phyloP scores from a whole-genome alignment of 2,113 vertebrate species.

The Otocyon megalotis region DNA sequence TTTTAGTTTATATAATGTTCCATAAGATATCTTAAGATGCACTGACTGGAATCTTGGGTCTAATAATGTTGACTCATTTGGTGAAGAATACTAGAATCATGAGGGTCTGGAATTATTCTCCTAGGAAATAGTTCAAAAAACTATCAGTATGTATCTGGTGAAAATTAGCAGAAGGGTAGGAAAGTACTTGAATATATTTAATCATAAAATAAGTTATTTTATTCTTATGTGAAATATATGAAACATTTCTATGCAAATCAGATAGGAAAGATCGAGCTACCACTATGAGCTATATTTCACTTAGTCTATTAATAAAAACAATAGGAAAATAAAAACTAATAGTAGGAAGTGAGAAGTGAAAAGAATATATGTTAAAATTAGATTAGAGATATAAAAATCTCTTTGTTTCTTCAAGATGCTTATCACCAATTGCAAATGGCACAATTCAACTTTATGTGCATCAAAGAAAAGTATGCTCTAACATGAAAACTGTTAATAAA shows the following conservation, averaged over 20 bases:
- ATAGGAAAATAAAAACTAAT: conserved; percentile 17
- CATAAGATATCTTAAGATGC: background rate
- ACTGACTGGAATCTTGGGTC: background rate
- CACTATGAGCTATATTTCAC: background rate
- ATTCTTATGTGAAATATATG: background rate
- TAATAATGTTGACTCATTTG: background rate
- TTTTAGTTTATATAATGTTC: conserved; percentile 15
- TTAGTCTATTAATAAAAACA: background rate
- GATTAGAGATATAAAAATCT: background rate
- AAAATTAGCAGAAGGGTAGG: background rate
- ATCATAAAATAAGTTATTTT: background rate
- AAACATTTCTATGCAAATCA: background rate
- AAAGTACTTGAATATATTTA: background rate
- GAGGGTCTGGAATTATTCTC: background rate
- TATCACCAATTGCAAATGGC: background rate
- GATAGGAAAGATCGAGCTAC: background rate
- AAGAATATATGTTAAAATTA: background rate
- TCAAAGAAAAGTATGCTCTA: conserved; percentile 17
- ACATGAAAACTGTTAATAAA: background rate
- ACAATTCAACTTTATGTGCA: background rate
- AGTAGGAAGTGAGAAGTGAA: background rate
- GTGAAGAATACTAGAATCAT: background rate
- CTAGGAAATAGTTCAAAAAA: background rate
- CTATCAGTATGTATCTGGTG: background rate
- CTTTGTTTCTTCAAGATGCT: background rate